These are phyloP conservation scores for Egretta garzetta DNA, from an alignment of 2,113 vertebrate species.

Conservation along the genomic window DNA sequence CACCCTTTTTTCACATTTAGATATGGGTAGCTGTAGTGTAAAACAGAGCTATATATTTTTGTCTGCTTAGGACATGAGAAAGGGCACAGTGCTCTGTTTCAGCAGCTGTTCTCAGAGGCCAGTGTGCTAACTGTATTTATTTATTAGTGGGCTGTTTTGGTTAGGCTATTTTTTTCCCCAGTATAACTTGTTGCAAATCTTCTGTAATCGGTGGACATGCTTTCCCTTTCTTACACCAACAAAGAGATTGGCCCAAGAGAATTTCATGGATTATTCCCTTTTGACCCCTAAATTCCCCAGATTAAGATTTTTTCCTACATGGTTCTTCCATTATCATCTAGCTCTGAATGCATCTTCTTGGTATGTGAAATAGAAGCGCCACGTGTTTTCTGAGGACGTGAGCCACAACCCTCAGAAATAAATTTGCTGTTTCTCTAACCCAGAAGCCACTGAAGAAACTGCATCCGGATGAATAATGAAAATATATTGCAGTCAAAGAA, in stretches of 20 bases:
- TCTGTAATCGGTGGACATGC: background rate
- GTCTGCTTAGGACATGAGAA: constrained; percentile 44
- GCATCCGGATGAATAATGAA: background rate
- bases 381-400: background rate
- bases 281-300: background rate
- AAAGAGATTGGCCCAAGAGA: background rate
- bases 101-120: constrained; percentile 34
- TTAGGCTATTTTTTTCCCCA: constrained; percentile 16
- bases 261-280: background rate
- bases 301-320: background rate
- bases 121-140: constrained; percentile 23
- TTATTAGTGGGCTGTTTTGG: constrained; percentile 19
- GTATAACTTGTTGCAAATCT: background rate
- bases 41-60: constrained; percentile 32
- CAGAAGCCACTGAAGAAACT: background rate
- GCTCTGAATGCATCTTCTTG: background rate
- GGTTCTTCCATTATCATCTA: background rate
- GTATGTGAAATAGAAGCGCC: background rate
- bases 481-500: background rate
- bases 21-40: background rate
- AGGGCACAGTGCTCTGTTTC: constrained; percentile 8
- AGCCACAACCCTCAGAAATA: background rate
- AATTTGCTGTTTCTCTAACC: background rate
- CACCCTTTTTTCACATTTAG: background rate
- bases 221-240: background rate